These are phyloP conservation scores for Mastomys coucha DNA, from an alignment of 2,113 vertebrate species.

Conservation along the genomic window DNA sequence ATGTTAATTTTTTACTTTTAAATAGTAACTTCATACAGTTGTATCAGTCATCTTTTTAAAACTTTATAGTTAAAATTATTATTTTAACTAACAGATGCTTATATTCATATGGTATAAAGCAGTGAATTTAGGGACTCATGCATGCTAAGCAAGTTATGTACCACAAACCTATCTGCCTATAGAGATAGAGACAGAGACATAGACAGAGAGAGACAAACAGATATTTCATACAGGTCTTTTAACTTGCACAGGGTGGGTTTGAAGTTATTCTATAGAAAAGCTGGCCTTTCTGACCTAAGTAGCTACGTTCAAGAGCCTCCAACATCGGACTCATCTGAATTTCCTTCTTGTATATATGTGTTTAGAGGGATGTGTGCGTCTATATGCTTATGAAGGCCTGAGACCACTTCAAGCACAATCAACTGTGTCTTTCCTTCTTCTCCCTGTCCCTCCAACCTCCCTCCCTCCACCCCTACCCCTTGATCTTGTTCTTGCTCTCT, in stretches of 20 bases:
- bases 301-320: neutral
- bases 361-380: neutral
- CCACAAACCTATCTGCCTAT: neutral
- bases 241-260: neutral
- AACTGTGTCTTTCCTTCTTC: too few species aligned
- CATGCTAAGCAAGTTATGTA: neutral
- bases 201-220: neutral
- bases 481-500: too few species aligned
- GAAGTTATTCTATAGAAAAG: neutral
- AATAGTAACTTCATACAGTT: neutral
- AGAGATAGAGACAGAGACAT: too few species aligned
- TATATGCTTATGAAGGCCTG: neutral
- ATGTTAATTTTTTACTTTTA: conserved; percentile 41
- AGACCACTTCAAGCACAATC: neutral
- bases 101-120: neutral
- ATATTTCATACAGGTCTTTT: neutral
- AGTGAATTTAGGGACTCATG: neutral
- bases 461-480: fast-evolving
- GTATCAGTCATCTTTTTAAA: conserved; percentile 19
- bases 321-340: neutral
- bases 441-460: neutral
- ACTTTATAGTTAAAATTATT: neutral
- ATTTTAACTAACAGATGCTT: neutral
- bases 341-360: neutral
- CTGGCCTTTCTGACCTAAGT: neutral